Base-by-base conservation (phyloP, 1,140 invertebrate genomes). In the Venustaconcha ellipsiformis region DNA sequence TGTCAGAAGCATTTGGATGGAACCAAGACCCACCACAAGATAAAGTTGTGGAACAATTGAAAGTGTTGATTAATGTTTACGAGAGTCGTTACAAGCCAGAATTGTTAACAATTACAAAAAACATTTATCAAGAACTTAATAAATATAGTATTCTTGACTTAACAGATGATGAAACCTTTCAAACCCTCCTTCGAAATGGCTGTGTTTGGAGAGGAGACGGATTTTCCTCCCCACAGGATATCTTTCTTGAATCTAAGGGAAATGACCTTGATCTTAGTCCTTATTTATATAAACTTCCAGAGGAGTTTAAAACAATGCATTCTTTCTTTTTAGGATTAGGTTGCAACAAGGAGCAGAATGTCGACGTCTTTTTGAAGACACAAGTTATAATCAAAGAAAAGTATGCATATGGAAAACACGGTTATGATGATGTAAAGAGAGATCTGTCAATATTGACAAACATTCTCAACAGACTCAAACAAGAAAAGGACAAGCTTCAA, bases 161-260 rank as follows among this genome's bases (percentile, higher is more conserved):
- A 69, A 6, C 14, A 30, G 4, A 11, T 69, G 13, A 57, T 17
- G 11, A 0, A 37, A 13, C 20, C 55, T 37, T 20, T 69, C 12
- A 18, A 69, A 13, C 20, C 12, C 23, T 13, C 5, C 15, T 69
- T 69, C 58, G 23, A 26, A 57, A 72, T n/a, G 14, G 30, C 8
- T 72, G 20, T 57, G 26, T 72, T 18, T 72, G 70, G 70, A 37
- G 20, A 17, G 70, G 70, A 72, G 14, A 72, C 15, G 70, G 70
- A 14, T 72, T 72, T 20, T 23, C 18, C 37, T 17, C 60, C 37
- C 48, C 58, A 13, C 14, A 62, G 17, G 17, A 57, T 5, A 37
- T 63, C 14, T 72, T 17, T 55, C 15, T 64, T 55, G 59, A 72
- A 4, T 15, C 17, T n/a, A 14, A 62, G 3, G 26, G 57, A 48